Base-by-base conservation (phyloP, 2,888 invertebrate species). In the Entomobrya multifasciata region DNA sequence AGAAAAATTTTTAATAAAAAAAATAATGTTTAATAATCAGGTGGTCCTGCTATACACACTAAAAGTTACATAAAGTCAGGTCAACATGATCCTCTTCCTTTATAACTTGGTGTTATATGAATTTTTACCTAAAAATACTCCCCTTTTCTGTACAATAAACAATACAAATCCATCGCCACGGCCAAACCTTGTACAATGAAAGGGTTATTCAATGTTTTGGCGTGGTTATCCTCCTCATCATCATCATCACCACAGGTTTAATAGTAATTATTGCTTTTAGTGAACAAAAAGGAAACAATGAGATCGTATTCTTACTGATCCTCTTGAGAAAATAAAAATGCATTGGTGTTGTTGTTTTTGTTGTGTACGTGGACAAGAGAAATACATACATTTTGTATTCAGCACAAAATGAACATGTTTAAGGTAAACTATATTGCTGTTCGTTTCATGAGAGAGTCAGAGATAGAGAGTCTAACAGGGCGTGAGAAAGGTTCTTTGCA, bases 401-500 rank as follows among this genome's bases (percentile, higher is more conserved):
- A 10, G 25, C 1, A 74, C 30, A n/a, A 17, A n/a, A 27, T 30
- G 20, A 55, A 55, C n/a, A n/a, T 49, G 25, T 72, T 70, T 72
- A 25, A 22, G 47, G 47, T 70, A 67, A 67, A 27, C 36, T n/a
- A 65, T 8, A 36, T 47, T n/a, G n/a, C n/a, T n/a, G 8, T 44
- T 44, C 60, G 17, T 62, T 30, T 20, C 17, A 44, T 36, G 52
- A 55, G 62, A 52, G 55, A 44, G 77, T 36, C 22, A 15, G 60
- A 67, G 57, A 41, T 3, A 80, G 52, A 67, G 15, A 47, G n/a
- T 30, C 55, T 67, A 67, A 72, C 83, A 89, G 90, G 90, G 90
- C 90, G 90, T 90, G 90, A 90, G 90, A 90, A 90, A 90, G 90
- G 89, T 90, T 89, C 88, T 86, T 81, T 86, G 79, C 81, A 79